Base-by-base conservation (phyloP, 2,888 invertebrate genomes). In the Oxystoma pomonae region DNA sequence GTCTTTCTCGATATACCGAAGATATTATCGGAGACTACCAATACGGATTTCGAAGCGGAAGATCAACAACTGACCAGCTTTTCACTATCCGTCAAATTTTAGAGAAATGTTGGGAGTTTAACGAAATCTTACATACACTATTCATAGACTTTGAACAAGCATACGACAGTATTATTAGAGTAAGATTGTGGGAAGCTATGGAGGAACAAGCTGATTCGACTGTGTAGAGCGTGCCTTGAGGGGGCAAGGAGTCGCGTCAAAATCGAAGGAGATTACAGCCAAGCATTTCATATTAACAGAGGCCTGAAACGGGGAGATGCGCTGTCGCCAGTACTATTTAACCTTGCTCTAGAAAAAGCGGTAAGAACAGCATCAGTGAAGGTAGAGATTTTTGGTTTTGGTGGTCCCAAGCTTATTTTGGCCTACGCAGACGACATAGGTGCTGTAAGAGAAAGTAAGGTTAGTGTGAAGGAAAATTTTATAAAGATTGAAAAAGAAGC, bases 91-190 rank as follows among this genome's bases (percentile, higher is more conserved):
- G 22, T 17, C 59, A 63, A 53, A 19, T 65, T 9, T 7, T 59
- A 53, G 57, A 67, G 52, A 67, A 67, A 22, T 62, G 56, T 20
- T 64, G 64, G 60, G 65, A 67, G 21, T 66, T 51, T 51, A 61
- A 20, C 51, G 12, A 51, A 53, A 58, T 60, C 2, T 17, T 67
- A 3, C 63, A 68, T 56, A 20, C 59, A 2, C 12, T 69, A 20
- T 68, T 68, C 55, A 56, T 68, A 9, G 65, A 69, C 21, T 68
- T 67, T 35, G 57, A 59, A 57, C 59, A 65, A 58, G 60, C 67
- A 1, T 68, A 64, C 49, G 68, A 68, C 21, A 65, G 60, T n/a
- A 19, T 69, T 9, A 1, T 21, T 16, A 62, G 63, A 57, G 56
- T 21, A n/a, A 53, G 57, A 61, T 58, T 69, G 9, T 67, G 55